Evolutionary conservation across 2,797 vertebrate genomes (phyloP).

Genomic region (Loris lydekkerianus): DNA sequence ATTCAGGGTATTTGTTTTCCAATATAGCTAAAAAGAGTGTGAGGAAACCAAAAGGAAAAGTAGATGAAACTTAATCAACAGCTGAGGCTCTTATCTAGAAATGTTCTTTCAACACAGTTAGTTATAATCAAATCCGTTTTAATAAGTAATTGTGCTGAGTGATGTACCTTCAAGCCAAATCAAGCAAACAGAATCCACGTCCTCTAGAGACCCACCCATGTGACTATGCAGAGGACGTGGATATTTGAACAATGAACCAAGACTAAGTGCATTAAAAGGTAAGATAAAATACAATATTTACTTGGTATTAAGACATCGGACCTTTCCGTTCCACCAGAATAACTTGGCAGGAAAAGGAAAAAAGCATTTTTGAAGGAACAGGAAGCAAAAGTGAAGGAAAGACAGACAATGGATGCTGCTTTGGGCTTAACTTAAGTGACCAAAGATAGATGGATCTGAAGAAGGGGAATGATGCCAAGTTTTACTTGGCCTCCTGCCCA

Average conservation of each 20-base stretch:
- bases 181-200: slow-evolving; percentile 43
- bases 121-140: slow-evolving; percentile 62
- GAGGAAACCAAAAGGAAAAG: slow-evolving; percentile 61
- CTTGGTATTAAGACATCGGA: not conserved
- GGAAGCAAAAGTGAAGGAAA: not conserved
- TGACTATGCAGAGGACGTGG: slow-evolving; percentile 22
- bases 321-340: slow-evolving; percentile 32
- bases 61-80: not conserved
- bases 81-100: slow-evolving; percentile 61
- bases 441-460: slow-evolving; percentile 57
- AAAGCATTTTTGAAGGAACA: not conserved
- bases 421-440: slow-evolving; percentile 41
- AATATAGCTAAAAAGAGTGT: not conserved
- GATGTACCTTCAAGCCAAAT: not conserved
- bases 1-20: slow-evolving; percentile 44
- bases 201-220: slow-evolving; percentile 1
- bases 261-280: slow-evolving; percentile 50
- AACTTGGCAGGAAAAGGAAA: slow-evolving; percentile 1
- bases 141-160: slow-evolving; percentile 60
- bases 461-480: not conserved
- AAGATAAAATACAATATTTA: slow-evolving; percentile 23
- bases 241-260: slow-evolving; percentile 54
- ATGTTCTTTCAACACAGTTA: slow-evolving; percentile 36
- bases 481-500: slow-evolving; percentile 61
- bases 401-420: not conserved